Evolutionary conservation across 2,113 vertebrate species (phyloP), one percentile per base, ranked within the genome.

Genomic region (cat (Felis catus)): DNA sequence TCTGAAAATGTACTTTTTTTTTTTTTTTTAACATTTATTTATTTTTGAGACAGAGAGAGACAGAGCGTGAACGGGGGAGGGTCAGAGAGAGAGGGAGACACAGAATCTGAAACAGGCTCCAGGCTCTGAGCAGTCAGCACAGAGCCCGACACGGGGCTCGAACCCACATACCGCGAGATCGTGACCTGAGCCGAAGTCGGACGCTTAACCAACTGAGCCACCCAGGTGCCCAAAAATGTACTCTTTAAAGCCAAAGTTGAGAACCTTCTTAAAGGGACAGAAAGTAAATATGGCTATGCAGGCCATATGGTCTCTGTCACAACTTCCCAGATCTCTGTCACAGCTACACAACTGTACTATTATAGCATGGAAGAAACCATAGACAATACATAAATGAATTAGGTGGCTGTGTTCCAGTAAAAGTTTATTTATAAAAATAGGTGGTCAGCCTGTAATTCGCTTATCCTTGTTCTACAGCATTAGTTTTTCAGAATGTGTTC

Each of bases 391-490:
- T 91, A 82, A 89, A 63, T 65, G 68, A 91, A 45, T 83, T n/a
- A 63, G 55, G 41, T 80, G 25, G 33, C 55, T 88, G 27, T 87
- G 45, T 95, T 96, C 51, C 41, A 76, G 2, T 82, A n/a, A 27
- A 89, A 82, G 33, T 92, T 95, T 63, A 70, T 53, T 90, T 91
- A 82, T 81, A 53, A 94, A 94, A 86, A 68, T 12, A 48, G n/a
- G 8, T 65, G 21, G 39, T 29, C 21, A 91, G 31, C 21, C 36
- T 15, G 6, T 68, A 79, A 66, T 78, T 94, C 53, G 16, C 12
- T n/a, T 16, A 3, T 68, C 18, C 39, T 6, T 91, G 23, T 91
- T 78, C 19, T 88, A 55, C 3, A 13, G 2, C 48, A 55, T 36
- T 95, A 68, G 33, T 78, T 92, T 94, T 91, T 76, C 41, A 83